Base-by-base conservation (phyloP, 2,888 invertebrate genomes). In the Fragum sueziense region DNA sequence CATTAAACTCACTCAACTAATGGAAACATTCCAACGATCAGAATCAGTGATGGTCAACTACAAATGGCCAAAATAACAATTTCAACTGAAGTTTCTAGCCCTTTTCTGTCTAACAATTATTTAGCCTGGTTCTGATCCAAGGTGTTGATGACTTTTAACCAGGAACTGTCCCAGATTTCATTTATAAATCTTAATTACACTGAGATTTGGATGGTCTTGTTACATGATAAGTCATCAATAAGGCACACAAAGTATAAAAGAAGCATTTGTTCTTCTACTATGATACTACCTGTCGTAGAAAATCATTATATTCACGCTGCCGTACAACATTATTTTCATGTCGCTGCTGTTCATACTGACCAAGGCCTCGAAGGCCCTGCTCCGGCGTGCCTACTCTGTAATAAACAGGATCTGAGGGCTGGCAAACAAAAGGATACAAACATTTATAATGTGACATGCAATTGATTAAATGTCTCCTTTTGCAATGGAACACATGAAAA, bases 381-480 rank as follows among this genome's bases (percentile, higher is more conserved):
- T 84, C 84, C 29, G 84, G 84, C 14, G 84, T 80, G 14, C 82
- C 82, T 51, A 84, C 71, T 77, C 84, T 79, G 82, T 82, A 84
- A 79, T 84, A 84, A 11, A 65, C 65, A 22, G 65, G 65, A 65
- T 65, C 65, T 65, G 65, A 65, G 14, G 65, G 65, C 65, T 65
- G 65, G 65, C 41, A 61, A 33, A 29, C 29, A 33, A 33, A 61
- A 33, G 22, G 20, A 61, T 2, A 27, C 31, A 59, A 59, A 54
- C 20, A 11, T 54, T 22, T 22, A 11, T 54, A 54, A 22, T 54
- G n/a, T 54, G 6, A 54, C 27, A 54, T n/a, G n/a, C n/a, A n/a
- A n/a, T n/a, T n/a, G n/a, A n/a, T n/a, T n/a, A n/a, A n/a, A n/a
- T n/a, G n/a, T n/a, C n/a, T n/a, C n/a, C n/a, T n/a, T n/a, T n/a